A percentile compares a stretch with the other conserved stretches of the same genome.
phyloP scores from a whole-genome alignment of 2,113 vertebrate species.

The Pavo muticus region DNA sequence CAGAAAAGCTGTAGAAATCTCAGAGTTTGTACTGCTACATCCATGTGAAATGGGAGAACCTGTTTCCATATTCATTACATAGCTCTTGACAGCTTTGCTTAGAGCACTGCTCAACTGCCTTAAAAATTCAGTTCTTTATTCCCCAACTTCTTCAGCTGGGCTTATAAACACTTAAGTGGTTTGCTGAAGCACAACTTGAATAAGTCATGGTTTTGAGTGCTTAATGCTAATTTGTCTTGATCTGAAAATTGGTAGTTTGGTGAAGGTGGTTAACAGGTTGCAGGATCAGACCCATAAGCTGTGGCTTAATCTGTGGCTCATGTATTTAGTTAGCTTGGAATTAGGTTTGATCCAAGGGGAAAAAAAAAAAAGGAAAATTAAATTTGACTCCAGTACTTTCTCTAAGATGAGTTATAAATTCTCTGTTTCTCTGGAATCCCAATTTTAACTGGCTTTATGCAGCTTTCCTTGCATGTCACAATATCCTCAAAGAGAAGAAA shows the following conservation, averaged over 20 bases:
- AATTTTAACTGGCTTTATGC: slow-evolving; percentile 33
- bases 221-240: slow-evolving; percentile 7
- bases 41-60: neutral
- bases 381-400: slow-evolving; percentile 24
- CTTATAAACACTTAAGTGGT: neutral
- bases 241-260: neutral
- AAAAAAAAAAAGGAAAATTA: neutral
- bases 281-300: slow-evolving; percentile 33
- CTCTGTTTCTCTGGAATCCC: slow-evolving; percentile 1
- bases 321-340: slow-evolving; percentile 3
- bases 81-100: neutral
- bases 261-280: neutral
- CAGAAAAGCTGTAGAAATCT: neutral
- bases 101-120: neutral
- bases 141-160: neutral
- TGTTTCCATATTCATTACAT: neutral
- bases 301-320: slow-evolving; percentile 11
- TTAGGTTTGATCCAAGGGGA: neutral
- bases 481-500: slow-evolving; percentile 32
- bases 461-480: slow-evolving; percentile 19
- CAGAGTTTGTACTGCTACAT: neutral
- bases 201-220: neutral
- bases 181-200: neutral
- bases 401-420: slow-evolving; percentile 16
- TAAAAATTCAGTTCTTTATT: neutral